phyloP scores from a whole-genome alignment of 2,888 invertebrate genomes.

The Thereva nobilitata region DNA sequence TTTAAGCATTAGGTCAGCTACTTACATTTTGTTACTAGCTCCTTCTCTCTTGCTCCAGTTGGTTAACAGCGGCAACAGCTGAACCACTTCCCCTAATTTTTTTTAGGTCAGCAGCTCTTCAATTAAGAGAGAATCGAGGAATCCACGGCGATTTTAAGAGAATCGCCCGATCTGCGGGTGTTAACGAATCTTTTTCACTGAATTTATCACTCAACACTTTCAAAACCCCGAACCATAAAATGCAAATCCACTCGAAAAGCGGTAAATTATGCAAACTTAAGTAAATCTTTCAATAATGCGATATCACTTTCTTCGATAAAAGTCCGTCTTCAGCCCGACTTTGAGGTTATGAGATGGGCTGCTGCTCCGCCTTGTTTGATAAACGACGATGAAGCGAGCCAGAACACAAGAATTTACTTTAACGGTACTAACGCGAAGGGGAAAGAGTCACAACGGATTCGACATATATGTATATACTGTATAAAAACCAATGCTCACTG shows the following conservation, averaged over 20 bases:
- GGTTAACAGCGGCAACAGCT: background rate
- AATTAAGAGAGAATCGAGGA: background rate
- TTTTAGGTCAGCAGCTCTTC: conserved; percentile 12
- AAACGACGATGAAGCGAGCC: conserved; percentile 5
- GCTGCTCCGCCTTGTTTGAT: conserved; percentile 16
- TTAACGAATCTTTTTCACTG: background rate
- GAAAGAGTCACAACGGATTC: no score
- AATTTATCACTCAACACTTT: conserved; percentile 10
- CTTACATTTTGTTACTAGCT: no score
- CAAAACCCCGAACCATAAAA: background rate
- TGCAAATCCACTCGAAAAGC: no score
- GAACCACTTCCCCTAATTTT: conserved; percentile 1
- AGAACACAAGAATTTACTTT: no score
- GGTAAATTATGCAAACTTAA: no score
- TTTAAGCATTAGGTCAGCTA: no score
- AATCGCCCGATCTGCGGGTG: background rate
- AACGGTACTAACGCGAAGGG: no score
- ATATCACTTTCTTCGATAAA: conserved; percentile 6
- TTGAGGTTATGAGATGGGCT: conserved; percentile 13
- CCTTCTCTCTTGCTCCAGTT: conserved; percentile 1
- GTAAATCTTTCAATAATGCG: no score
- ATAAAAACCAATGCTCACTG: no score
- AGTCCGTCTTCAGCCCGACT: no score
- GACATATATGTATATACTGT: no score
- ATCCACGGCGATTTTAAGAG: background rate